These are phyloP conservation scores for Caenorhabditis macrosperma DNA, from an alignment of 2,888 invertebrate species.

Conservation along the genomic window DNA sequence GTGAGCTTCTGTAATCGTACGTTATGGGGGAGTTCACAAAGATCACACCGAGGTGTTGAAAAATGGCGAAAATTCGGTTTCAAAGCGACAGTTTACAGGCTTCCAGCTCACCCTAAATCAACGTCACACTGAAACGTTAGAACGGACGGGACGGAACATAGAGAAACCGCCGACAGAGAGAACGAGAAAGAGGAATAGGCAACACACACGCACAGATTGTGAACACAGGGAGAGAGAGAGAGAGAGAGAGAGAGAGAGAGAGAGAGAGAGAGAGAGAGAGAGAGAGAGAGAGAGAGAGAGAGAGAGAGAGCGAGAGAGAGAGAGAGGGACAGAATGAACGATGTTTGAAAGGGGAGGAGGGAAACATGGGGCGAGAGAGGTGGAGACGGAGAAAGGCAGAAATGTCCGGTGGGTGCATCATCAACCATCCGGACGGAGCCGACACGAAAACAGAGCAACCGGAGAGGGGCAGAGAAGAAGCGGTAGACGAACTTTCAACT, in stretches of 20 bases:
- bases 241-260: not conserved
- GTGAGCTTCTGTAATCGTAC: too few species aligned
- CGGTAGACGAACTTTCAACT: not conserved
- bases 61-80: too few species aligned
- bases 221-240: not conserved
- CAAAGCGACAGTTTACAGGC: too few species aligned
- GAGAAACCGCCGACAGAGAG: not conserved
- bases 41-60: too few species aligned
- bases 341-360: not conserved
- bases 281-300: not conserved
- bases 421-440: too few species aligned
- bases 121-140: not conserved
- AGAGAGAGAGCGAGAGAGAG: not conserved
- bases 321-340: not conserved
- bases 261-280: not conserved
- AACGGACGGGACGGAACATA: not conserved
- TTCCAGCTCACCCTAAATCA: not conserved
- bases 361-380: not conserved
- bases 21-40: too few species aligned
- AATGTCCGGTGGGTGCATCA: conserved; percentile 8
- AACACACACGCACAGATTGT: not conserved
- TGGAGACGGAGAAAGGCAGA: not conserved
- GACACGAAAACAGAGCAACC: not conserved
- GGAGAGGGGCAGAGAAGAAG: not conserved
- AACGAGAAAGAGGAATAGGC: too few species aligned